Base-by-base conservation (phyloP, 2,888 invertebrate genomes). In the Lapara coniferarum region DNA sequence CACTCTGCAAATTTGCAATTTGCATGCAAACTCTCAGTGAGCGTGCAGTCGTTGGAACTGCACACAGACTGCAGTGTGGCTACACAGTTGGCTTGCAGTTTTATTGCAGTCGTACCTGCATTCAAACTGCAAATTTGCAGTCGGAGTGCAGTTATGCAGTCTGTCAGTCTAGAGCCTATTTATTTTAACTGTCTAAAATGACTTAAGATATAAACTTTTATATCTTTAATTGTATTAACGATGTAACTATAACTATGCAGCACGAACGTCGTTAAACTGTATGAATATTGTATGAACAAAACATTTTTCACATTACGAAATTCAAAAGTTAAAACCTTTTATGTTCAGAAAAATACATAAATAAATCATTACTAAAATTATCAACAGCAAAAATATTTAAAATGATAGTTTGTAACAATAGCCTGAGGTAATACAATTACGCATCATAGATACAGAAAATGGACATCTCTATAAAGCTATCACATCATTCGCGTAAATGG, bases 221-320 rank as follows among this genome's bases (percentile, higher is more conserved):
- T 71, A 71, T 66, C 71, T 66, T 53, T 68, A 13, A 46, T 37
- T 52, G 19, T 5, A 59, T 70, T 75, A 77, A 77, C 73, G 25
- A 76, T 77, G 59, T 59, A 25, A 58, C 51, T 16, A 59, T 52
- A 44, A 59, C 58, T 30, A 53, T 53, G 25, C n/a, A 37, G 63
- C 58, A 71, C 63, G 3, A 57, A 58, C 69, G 70, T 51, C 76
- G 82, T 85, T 85, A 86, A 88, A 88, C 88, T 85, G 87, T 77
- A 85, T 78, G 83, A 87, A 87, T 84, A 66, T 69, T 52, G 16
- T 3, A 37, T 10, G 37, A 37, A 69, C 16, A 68, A 63, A 52
- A 59, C 59, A 46, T 57, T 16, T 44, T 37, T 8, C 53, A 52
- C 66, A 63, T 68, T 25, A 56, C 51, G 8, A 30, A 37, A 59